Percentiles rank a stretch among this genome's conserved stretches.
These are phyloP conservation scores for Omphaloscelis lunosa DNA, from an alignment of 2,888 invertebrate species.

Conservation along the genomic window DNA sequence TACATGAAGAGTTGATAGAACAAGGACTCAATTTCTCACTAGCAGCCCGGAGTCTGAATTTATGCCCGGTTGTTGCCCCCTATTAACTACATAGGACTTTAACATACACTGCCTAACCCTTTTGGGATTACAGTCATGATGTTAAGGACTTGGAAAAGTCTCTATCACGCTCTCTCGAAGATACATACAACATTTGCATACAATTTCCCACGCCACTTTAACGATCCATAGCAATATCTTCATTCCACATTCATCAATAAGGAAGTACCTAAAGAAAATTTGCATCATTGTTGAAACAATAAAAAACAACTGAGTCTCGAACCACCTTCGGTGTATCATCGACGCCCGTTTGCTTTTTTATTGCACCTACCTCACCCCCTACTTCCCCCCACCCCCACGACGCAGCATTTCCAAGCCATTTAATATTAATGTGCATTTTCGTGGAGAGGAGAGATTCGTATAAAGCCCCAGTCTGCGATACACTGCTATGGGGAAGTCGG, in stretches of 20 bases:
- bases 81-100: too few relatives aligned
- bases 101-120: too few relatives aligned
- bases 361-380: conserved; percentile 78
- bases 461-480: conserved; percentile 89
- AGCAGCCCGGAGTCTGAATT: too few relatives aligned
- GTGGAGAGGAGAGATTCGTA: conserved; percentile 90
- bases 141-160: not conserved
- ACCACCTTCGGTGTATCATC: conserved; percentile 84
- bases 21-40: not conserved
- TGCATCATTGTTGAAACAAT: conserved; percentile 69
- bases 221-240: conserved; percentile 14
- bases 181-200: not conserved
- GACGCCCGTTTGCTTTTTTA: conserved; percentile 87
- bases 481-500: conserved; percentile 82
- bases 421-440: conserved; percentile 92
- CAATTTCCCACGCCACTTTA: not conserved
- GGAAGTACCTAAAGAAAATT: conserved; percentile 35
- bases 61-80: too few relatives aligned
- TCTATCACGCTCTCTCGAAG: not conserved
- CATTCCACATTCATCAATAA: conserved; percentile 12
- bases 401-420: conserved; percentile 91
- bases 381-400: conserved; percentile 77
- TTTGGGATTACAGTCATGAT: too few relatives aligned
- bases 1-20: not conserved
- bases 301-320: conserved; percentile 79